phyloP scores from a whole-genome alignment of 1,140 invertebrate species.

The Colletes latitarsis region DNA sequence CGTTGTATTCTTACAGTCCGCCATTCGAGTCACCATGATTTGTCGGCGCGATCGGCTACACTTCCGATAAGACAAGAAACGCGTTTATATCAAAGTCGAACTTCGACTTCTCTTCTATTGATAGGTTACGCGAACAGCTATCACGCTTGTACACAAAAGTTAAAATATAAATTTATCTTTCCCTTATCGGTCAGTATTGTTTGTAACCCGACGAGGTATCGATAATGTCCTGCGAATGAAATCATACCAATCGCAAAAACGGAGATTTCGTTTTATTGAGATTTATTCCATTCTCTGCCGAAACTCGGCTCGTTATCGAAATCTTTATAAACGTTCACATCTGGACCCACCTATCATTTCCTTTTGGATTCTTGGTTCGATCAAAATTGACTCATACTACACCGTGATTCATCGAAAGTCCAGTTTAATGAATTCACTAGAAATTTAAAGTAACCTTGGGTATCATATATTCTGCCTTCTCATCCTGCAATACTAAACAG shows the following conservation, averaged over 20 bases:
- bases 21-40: not conserved
- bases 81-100: constrained; percentile 32
- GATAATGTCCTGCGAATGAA: not conserved
- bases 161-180: not conserved
- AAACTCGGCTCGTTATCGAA: not conserved
- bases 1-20: not conserved
- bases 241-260: not conserved
- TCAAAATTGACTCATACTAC: constrained; percentile 20
- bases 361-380: not conserved
- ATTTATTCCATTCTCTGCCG: no score
- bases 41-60: constrained; percentile 7
- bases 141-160: not conserved
- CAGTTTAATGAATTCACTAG: not conserved
- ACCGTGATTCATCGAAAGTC: constrained; percentile 6
- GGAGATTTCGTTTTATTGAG: not conserved
- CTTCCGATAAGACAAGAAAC: constrained; percentile 12
- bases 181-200: not conserved
- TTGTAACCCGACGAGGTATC: not conserved
- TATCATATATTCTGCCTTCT: no score
- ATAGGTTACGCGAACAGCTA: not conserved
- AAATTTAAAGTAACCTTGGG: no score
- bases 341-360: no score
- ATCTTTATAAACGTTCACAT: not conserved
- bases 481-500: not conserved
- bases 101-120: constrained; percentile 31